These are phyloP conservation scores for Sussaba pulchella DNA, from an alignment of 2,888 invertebrate genomes.

Conservation along the genomic window DNA sequence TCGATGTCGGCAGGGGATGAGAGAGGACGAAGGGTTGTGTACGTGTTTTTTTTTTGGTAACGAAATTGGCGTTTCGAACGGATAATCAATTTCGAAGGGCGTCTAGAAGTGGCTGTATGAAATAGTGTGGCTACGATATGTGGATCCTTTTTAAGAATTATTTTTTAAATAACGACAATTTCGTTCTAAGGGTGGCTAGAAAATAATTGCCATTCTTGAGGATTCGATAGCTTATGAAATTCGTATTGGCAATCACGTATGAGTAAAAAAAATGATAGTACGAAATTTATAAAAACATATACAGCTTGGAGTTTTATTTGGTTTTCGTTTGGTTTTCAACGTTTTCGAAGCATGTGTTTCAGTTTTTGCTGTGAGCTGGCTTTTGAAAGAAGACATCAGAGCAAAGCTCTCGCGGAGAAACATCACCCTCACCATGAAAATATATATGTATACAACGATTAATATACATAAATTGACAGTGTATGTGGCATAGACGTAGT, in stretches of 20 bases:
- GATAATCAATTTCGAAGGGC: neutral
- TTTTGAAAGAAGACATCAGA: constrained; percentile 20
- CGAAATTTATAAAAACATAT: no score
- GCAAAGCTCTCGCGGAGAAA: constrained; percentile 12
- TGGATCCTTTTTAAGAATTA: no score
- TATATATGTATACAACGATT: neutral
- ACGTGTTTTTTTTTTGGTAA: constrained; percentile 26
- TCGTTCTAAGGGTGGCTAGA: no score
- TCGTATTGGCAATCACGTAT: no score
- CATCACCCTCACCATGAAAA: neutral
- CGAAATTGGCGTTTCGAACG: neutral
- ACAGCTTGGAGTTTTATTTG: no score
- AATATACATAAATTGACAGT: constrained; percentile 16
- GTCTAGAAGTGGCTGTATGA: neutral
- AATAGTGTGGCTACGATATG: no score
- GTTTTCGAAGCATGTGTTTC: constrained; percentile 7
- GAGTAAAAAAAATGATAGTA: no score
- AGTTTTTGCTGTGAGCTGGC: constrained; percentile 28
- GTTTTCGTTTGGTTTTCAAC: no score
- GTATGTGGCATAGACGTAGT: constrained; percentile 11
- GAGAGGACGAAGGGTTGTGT: neutral
- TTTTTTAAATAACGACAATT: no score
- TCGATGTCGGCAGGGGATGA: constrained; percentile 34
- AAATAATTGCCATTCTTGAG: no score
- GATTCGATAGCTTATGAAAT: no score